These are phyloP conservation scores for Erpetoichthys calabaricus DNA, from an alignment of 2,797 vertebrate genomes.

Conservation along the genomic window DNA sequence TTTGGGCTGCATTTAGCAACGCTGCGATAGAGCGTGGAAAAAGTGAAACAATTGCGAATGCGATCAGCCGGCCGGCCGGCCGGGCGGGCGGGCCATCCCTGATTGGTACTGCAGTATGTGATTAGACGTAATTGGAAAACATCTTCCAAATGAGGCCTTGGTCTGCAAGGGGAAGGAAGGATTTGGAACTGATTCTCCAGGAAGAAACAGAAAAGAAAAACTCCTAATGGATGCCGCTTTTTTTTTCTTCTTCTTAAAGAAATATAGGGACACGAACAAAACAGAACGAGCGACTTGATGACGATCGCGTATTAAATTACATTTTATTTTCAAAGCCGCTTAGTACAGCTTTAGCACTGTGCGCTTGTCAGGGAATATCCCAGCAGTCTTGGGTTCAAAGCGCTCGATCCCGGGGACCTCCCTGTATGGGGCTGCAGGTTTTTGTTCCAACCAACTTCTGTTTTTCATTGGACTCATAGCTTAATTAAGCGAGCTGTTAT, in stretches of 20 bases:
- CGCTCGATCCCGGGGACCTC: no score
- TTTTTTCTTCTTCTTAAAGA: no score
- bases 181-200: conserved; percentile 39
- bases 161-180: conserved; percentile 41
- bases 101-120: conserved; percentile 53
- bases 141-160: conserved; percentile 45
- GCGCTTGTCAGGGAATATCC: no score
- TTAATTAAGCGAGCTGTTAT: no score
- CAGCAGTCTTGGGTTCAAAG: no score
- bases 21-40: conserved; percentile 35
- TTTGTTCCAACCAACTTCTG: no score
- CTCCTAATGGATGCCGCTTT: no score
- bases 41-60: conserved; percentile 60
- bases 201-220: no score
- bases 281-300: no score
- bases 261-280: no score
- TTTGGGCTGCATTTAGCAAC: conserved; percentile 23
- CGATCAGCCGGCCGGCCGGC: conserved; percentile 37
- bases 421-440: no score
- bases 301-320: neutral
- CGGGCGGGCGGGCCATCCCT: conserved; percentile 25
- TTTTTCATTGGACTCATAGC: no score
- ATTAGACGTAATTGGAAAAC: conserved; percentile 59
- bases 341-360: neutral
- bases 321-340: neutral